These are phyloP conservation scores for Bombyx huttoni DNA, from an alignment of 2,888 invertebrate genomes.

Conservation along the genomic window DNA sequence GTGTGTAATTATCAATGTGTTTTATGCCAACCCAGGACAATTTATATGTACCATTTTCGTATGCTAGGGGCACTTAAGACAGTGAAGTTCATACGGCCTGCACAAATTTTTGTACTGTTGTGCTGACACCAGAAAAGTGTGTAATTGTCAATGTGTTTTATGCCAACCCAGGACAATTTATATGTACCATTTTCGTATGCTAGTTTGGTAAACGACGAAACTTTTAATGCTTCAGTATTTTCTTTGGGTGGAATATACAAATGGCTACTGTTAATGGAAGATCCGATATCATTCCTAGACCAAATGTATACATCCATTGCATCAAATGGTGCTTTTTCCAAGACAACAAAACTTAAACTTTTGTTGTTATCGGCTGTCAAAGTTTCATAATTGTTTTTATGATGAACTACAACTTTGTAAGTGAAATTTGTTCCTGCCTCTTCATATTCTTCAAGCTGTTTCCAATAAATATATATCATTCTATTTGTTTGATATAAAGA, in stretches of 20 bases:
- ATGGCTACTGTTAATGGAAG: constrained; percentile 67
- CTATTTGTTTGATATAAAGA: constrained; percentile 63
- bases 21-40: constrained; percentile 80
- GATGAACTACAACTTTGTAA: constrained; percentile 72
- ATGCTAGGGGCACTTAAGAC: constrained; percentile 38
- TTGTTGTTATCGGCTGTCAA: constrained; percentile 62
- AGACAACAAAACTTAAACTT: constrained; percentile 74
- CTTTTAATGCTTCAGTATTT: constrained; percentile 54
- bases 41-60: constrained; percentile 79
- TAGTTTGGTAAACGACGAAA: constrained; percentile 77
- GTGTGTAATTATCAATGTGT: constrained; percentile 77
- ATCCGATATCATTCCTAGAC: constrained; percentile 74
- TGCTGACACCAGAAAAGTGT: constrained; percentile 86
- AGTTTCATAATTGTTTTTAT: constrained; percentile 34
- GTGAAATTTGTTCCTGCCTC: constrained; percentile 83
- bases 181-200: constrained; percentile 80
- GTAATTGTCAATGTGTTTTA: constrained; percentile 74
- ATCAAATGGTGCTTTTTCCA: constrained; percentile 58
- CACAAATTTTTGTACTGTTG: constrained; percentile 64
- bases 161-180: constrained; percentile 81
- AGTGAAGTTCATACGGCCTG: constrained; percentile 60
- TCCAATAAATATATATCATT: constrained; percentile 84
- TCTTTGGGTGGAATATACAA: constrained; percentile 74
- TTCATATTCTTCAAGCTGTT: constrained; percentile 76
- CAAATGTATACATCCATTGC: constrained; percentile 69